Evolutionary conservation across 2,888 invertebrate genomes (phyloP).

Genomic region (Lepetodrilus schrolli): DNA sequence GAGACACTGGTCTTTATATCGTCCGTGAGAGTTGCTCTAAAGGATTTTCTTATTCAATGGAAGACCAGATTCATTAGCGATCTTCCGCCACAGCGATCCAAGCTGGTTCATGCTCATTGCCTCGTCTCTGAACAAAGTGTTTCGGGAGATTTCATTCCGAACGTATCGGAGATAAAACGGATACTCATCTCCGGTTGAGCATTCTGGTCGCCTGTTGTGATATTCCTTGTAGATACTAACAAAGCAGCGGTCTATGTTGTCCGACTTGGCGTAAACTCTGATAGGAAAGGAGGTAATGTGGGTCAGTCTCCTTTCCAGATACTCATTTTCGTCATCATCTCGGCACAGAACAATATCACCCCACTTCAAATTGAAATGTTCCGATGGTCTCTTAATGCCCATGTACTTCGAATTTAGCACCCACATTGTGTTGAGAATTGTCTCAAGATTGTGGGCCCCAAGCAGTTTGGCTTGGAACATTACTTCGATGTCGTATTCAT

Average conservation of each 20-base stretch:
- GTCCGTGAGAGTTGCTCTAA: not conserved
- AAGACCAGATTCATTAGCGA: not conserved
- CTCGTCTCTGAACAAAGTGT: not conserved
- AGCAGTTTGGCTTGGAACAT: slow-evolving; percentile 19
- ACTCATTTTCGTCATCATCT: not conserved
- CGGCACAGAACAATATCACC: slow-evolving; percentile 6
- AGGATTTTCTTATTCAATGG: slow-evolving; percentile 3
- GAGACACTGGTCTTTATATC: not conserved
- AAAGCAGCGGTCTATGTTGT: not conserved
- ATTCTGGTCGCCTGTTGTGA: not conserved
- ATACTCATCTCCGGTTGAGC: not conserved
- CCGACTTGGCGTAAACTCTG: not conserved
- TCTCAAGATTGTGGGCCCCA: not conserved
- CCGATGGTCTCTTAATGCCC: not conserved
- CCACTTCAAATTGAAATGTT: slow-evolving; percentile 23
- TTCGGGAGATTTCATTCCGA: not conserved
- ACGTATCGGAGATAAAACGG: not conserved
- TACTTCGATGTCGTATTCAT: slow-evolving; percentile 10
- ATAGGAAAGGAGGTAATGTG: not conserved
- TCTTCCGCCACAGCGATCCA: not conserved
- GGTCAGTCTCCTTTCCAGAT: not conserved
- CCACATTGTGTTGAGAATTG: slow-evolving; percentile 22
- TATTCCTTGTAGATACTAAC: not conserved
- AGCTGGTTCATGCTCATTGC: not conserved
- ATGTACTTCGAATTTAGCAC: slow-evolving; percentile 2